phyloP scores from a whole-genome alignment of 1,140 invertebrate species.

The Aphidius ervi region DNA sequence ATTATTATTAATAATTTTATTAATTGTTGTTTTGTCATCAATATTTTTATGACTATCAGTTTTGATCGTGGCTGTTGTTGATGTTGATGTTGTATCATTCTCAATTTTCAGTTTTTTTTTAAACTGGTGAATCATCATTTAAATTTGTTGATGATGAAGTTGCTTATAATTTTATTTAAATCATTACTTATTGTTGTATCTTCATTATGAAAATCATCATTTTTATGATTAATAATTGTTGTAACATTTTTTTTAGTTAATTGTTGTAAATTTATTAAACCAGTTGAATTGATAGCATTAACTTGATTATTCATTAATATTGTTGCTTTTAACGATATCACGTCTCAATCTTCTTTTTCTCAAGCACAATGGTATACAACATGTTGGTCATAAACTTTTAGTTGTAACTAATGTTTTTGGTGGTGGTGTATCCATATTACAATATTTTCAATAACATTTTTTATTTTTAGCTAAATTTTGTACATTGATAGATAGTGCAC shows the following conservation, averaged over 20 bases:
- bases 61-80: slow-evolving; percentile 18
- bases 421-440: slow-evolving; percentile 56
- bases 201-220: no score
- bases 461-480: slow-evolving; percentile 62
- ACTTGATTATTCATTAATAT: slow-evolving; percentile 42
- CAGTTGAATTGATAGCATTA: no score
- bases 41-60: no score
- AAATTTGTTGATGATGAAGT: no score
- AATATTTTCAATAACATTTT: slow-evolving; percentile 66
- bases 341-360: slow-evolving; percentile 65
- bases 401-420: slow-evolving; percentile 46
- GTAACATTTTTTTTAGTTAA: no score
- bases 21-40: slow-evolving; percentile 5
- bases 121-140: no score
- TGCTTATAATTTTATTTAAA: no score
- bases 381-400: slow-evolving; percentile 58
- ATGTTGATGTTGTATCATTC: background rate
- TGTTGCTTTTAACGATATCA: slow-evolving; percentile 64
- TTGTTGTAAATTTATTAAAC: no score
- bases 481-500: slow-evolving; percentile 62
- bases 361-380: slow-evolving; percentile 74
- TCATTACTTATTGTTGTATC: no score
- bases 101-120: no score
- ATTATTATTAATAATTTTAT: slow-evolving; percentile 33
- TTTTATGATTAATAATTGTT: no score